Evolutionary conservation across 2,113 vertebrate species (phyloP).

Genomic region (Poeciliopsis occidentalis): DNA sequence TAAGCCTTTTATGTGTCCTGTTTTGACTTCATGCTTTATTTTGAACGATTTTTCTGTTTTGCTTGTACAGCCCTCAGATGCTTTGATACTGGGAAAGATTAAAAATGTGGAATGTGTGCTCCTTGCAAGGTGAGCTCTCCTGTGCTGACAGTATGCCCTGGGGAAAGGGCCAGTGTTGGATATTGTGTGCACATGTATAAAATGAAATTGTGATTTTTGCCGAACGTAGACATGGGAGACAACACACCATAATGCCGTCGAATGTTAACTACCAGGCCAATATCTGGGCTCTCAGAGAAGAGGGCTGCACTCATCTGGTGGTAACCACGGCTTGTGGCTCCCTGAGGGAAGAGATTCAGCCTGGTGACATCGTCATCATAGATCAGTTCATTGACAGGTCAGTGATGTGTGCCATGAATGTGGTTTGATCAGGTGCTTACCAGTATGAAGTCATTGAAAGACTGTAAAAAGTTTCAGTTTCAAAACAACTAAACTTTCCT

Average conservation of each 20-base stretch:
- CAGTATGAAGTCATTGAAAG: not conserved
- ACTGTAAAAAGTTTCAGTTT: too few relatives aligned
- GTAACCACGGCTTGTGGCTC: conserved; percentile 96
- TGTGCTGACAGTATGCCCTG: not conserved
- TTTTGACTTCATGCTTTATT: not conserved
- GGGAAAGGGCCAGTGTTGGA: not conserved
- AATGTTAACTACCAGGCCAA: conserved; percentile 94
- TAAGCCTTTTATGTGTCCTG: too few relatives aligned
- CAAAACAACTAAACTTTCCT: not conserved
- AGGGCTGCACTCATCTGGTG: conserved; percentile 92
- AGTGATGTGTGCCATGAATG: conserved; percentile 1
- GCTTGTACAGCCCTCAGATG: conserved; percentile 90
- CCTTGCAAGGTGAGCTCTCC: conserved; percentile 87
- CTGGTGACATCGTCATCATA: conserved; percentile 92
- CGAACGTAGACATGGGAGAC: conserved; percentile 87
- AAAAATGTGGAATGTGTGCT: conserved; percentile 96
- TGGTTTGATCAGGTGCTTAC: not conserved
- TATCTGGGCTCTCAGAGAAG: conserved; percentile 93
- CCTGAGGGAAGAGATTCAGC: conserved; percentile 92
- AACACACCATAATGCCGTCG: conserved; percentile 93
- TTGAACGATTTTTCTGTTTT: not conserved
- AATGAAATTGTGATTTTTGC: not conserved
- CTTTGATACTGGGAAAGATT: conserved; percentile 93
- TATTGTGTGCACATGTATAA: not conserved
- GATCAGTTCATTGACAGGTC: conserved; percentile 98